Base-by-base conservation (phyloP, 1,140 invertebrate species). In the Euschistus heros region DNA sequence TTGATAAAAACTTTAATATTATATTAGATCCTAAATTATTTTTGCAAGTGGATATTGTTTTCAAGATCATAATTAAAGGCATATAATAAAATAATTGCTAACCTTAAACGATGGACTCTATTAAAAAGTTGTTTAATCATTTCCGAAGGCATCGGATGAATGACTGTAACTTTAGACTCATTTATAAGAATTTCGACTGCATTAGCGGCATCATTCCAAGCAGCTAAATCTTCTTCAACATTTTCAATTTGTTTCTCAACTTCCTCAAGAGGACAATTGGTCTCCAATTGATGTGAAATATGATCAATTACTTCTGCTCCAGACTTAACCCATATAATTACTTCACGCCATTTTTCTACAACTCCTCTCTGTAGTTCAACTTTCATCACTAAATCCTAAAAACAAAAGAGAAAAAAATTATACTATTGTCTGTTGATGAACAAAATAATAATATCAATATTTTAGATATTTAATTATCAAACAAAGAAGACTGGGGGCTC, bases 341-440 rank as follows among this genome's bases (percentile, higher is more conserved):
- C 79, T 68, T 92, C 88, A 1, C 81, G 81, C 89, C 91, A 94
- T 68, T 89, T 89, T 73, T 93, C 85, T 24, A 94, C 76, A 18
- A 83, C 80, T 0, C 77, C 79, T 74, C 87, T 88, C 73, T 90
- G 90, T 68, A 84, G 80, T 70, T 82, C 79, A 64, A 95, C 77
- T 67, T 86, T 84, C 20, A 84, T 82, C 72, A 91, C 86, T 13
- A 91, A 80, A 18, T 84, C 81, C 69, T 80, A 69, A 7, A 74
- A 70, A 67, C 30, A 57, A 6, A 30, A 37, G 13, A 37, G n/a
- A 37, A 10, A 37, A 6, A 37, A 37, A 37, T 37, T 37, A 10
- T 37, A 30, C 7, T 2, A 30, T n/a, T 30, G 27, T 30, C 7
- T 2, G 7, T 30, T 4, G 7, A 30, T 30, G 27, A 30, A 30